Base-by-base conservation (phyloP, 2,113 vertebrate species). In the Ctenodactylus gundi region DNA sequence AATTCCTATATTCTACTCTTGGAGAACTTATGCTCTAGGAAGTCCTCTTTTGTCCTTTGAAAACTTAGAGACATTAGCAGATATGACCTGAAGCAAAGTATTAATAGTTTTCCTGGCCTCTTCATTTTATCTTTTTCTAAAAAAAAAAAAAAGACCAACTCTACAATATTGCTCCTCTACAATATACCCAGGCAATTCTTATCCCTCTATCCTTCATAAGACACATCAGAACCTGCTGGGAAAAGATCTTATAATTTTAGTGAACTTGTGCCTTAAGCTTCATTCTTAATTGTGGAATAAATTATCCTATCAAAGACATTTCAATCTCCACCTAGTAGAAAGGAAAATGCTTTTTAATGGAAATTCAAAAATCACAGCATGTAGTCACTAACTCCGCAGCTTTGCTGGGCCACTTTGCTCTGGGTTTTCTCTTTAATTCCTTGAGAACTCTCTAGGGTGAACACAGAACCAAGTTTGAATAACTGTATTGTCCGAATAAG, bases 231-330 rank as follows among this genome's bases (percentile, higher is more conserved):
- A 77, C 34, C 7, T 75, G 58, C 73, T 80, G 49, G 25, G 67
- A 58, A 85, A 96, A 91, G 34, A 91, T 92, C 41, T 77, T 84
- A 87, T 6, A 73, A 76, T 88, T 93, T 90, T 78, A 77, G 31
- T 88, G 67, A 77, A 92, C 10, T 82, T 85, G 31, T 93, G 77
- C 67, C 77, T 95, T 88, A 83, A 85, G 73, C 51, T 92, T 82
- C 44, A 92, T 82, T 90, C 73, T 78, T 92, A 95, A 92, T 92
- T 95, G 77, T 95, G 51, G 77, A 85, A 90, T 95, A 83, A 90
- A 94, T 88, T 95, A 93, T 78, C 65, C 46, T 93, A 81, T 95
- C 78, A 93, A 96, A 96, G 65, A 6, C 46, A 90, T 96, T 96
- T 92, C 65, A 87, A 20, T 96, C 39, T 91, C 55, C 6, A 83